Evolutionary conservation across 1,140 invertebrate species (phyloP).

Genomic region (Zaprionus ornatus): DNA sequence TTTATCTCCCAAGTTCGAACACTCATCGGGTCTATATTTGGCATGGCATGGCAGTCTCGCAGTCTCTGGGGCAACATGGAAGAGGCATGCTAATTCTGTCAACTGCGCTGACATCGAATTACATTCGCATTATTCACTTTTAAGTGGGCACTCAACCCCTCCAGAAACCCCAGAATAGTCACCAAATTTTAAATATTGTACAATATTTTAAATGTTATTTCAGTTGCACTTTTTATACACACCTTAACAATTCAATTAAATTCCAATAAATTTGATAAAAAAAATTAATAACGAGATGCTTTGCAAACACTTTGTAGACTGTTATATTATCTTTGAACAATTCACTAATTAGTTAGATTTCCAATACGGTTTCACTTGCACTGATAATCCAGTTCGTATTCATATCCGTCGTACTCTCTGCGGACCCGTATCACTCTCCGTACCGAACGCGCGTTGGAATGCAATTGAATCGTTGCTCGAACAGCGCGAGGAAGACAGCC

Average conservation of each 20-base stretch:
- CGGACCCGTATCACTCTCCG: conserved; percentile 43
- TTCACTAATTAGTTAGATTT: conserved; percentile 14
- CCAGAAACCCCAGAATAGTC: not conserved
- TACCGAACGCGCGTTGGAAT: conserved; percentile 79
- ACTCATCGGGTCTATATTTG: conserved; percentile 51
- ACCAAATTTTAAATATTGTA: not conserved
- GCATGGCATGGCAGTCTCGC: not conserved
- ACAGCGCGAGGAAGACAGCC: conserved; percentile 48
- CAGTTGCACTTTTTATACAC: conserved; percentile 16
- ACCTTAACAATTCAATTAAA: conserved; percentile 12
- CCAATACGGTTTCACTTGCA: conserved; percentile 34
- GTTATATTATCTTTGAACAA: not conserved
- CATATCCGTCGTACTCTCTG: conserved; percentile 37
- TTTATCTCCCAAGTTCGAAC: conserved; percentile 29
- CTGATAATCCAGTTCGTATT: conserved; percentile 67
- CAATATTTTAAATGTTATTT: not conserved
- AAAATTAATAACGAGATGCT: not conserved
- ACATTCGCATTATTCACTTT: conserved; percentile 61
- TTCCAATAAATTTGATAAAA: not conserved
- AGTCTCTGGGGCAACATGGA: conserved; percentile 42
- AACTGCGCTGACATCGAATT: conserved; percentile 59
- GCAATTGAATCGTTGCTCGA: conserved; percentile 66
- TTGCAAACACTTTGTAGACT: not conserved
- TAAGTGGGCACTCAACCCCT: not conserved
- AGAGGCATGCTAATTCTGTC: conserved; percentile 61